Conservation (phyloP, 2,797 vertebrate species). For the Cygnus olor region DNA sequence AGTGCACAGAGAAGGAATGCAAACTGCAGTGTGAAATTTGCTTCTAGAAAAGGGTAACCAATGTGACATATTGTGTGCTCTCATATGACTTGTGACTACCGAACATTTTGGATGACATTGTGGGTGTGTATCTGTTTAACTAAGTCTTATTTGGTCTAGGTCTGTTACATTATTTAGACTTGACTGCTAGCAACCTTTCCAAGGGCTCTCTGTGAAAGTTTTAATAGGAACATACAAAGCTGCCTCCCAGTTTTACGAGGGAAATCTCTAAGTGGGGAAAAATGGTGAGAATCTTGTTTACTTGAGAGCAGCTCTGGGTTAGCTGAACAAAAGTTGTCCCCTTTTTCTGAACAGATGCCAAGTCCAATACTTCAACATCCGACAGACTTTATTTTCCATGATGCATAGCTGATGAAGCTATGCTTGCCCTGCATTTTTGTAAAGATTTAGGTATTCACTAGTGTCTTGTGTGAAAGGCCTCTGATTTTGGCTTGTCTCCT, state of each 20-base stretch:
- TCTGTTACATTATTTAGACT: background rate
- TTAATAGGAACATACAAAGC: background rate
- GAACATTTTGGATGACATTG: background rate
- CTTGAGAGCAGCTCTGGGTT: background rate
- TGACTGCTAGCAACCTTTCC: background rate
- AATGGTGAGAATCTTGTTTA: background rate
- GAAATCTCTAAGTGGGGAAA: background rate
- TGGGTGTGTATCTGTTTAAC: background rate
- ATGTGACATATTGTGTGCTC: background rate
- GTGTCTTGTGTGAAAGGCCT: background rate
- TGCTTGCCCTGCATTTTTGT: background rate
- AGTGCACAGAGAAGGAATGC: slow-evolving; percentile 23
- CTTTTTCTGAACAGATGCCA: background rate
- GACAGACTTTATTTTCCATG: background rate
- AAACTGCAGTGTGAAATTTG: background rate
- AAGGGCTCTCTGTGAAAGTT: background rate
- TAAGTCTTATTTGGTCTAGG: background rate
- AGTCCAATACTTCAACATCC: background rate
- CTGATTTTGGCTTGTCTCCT: background rate
- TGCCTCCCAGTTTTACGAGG: background rate
- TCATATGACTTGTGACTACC: background rate
- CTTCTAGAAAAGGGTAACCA: background rate
- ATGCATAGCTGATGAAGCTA: background rate
- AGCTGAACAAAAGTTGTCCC: background rate
- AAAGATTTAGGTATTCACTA: background rate